These are phyloP conservation scores for Lycocorax pyrrhopterus DNA, from an alignment of 2,113 vertebrate species.

Conservation along the genomic window DNA sequence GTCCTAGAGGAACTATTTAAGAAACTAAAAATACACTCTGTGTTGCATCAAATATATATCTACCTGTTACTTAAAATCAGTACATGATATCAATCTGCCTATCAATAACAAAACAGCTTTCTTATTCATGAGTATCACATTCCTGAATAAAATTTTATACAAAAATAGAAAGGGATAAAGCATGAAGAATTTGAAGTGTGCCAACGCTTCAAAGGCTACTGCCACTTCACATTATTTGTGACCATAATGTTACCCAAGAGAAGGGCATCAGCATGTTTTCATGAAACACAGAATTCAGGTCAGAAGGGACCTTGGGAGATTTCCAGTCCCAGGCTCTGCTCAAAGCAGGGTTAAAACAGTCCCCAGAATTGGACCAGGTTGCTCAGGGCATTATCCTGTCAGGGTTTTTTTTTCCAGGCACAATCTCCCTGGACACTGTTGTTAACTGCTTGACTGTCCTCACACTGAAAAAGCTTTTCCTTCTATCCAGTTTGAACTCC, in stretches of 20 bases:
- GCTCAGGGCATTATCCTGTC: neutral
- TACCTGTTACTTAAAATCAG: neutral
- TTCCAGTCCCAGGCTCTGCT: neutral
- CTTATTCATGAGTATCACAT: neutral
- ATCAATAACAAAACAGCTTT: neutral
- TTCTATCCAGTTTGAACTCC: neutral
- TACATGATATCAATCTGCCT: rapidly evolving
- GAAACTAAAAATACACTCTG: neutral
- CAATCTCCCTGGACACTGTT: neutral
- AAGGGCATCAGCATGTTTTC: neutral
- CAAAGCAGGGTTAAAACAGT: neutral
- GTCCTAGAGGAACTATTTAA: neutral
- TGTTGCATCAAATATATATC: neutral
- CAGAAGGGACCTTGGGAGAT: neutral
- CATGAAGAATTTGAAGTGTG: neutral
- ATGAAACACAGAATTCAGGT: neutral
- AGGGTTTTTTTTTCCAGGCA: neutral
- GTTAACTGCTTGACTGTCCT: neutral
- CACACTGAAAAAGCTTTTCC: neutral
- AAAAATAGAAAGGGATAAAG: neutral
- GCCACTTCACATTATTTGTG: neutral
- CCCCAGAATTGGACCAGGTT: neutral
- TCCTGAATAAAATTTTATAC: neutral
- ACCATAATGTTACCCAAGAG: neutral
- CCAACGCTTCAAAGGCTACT: neutral